Evolutionary conservation across 2,113 vertebrate genomes (phyloP), one percentile per base, ranked within the genome.

Genomic region (Austrofundulus limnaeus): DNA sequence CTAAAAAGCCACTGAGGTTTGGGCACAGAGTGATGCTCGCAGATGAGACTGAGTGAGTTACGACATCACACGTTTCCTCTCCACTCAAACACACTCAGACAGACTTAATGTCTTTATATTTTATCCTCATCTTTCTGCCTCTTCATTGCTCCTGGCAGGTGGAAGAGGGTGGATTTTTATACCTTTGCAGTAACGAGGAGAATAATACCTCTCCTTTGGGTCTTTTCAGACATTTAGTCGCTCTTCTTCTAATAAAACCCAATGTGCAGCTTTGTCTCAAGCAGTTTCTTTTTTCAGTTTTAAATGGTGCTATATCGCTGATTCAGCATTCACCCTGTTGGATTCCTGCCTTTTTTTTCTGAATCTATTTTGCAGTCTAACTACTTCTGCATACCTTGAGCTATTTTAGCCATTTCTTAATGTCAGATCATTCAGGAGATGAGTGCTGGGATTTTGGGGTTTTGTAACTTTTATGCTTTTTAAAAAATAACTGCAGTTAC

Each of bases 161-260:
- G 75, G 74, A 74, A 56, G 48, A 77, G 71, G 85, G 86, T 86
- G 31, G 69, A 88, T n/a, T 87, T 89, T 89, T 86, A 86, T 89
- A 84, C 72, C 73, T 85, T 34, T 71, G 20, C 69, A 80, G 87
- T 88, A 88, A 83, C 73, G 47, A 16, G 69, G 42, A 75, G 83
- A 87, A 88, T 86, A 89, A 89, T 86, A 83, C 79, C 78, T 76
- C 71, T 79, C 53, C 78, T 83, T 74, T 67, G 59, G 58, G 78
- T 47, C 77, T 20, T 90, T 81, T 92, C 88, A 92, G 89, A 91
- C 90, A 85, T 92, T 91, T 87, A 90, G 89, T 92, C 90, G 91
- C 87, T 89, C 64, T 84, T 88, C 80, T 78, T 88, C 82, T 88
- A 89, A 90, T 86, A 91, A 90, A 90, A 88, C 86, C 80, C 75